Evolutionary conservation across 2,113 vertebrate species (phyloP), one percentile per base, ranked within the genome.

Genomic region (Telmatochromis sp.): DNA sequence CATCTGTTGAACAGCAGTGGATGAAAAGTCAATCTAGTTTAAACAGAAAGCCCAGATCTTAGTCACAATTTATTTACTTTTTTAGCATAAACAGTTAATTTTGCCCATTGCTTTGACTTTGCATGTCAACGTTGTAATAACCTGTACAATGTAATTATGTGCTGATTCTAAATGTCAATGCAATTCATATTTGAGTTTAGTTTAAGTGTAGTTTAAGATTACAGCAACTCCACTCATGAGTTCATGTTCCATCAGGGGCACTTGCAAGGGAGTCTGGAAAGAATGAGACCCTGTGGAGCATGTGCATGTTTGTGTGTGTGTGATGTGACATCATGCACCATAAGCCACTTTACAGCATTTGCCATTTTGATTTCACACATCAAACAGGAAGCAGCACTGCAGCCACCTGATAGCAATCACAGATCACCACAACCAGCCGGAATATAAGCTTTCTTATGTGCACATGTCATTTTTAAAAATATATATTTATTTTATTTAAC

Each of bases 1-100:
- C 88, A 92, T 90, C 80, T 90, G 83, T 89, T 90, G 68, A 90
- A 80, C 60, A 87, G 42, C 68, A 53, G 3, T 81, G 33, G 89
- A 89, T 92, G 47, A 86, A 89, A 86, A 94, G 90, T 85, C 85
- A 89, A 78, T 90, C 83, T 86, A 55, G 83, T 80, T 91, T 89
- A 88, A 94, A 79, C 50, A 75, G 47, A 83, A 55, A 37, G 4
- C 33, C 57, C 80, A 79, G 71, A 68, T 83, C 82, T 86, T 63
- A n/a, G 85, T 53, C 80, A 45, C 17, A 51, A 31, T 50, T 51
- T 73, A 45, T 45, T 31, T 78, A 51, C 26, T 78, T 51, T 78
- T 78, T n/a, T 4, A 31, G 45, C 71, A 28, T 1, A 50, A 50
- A 50, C 23, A 19, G 40, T 19, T 8, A 63, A 68, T 60, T 53